Percentiles rank a stretch among this genome's conserved stretches.
phyloP scores from a whole-genome alignment of 2,888 invertebrate species.

The Drosophila dives region DNA sequence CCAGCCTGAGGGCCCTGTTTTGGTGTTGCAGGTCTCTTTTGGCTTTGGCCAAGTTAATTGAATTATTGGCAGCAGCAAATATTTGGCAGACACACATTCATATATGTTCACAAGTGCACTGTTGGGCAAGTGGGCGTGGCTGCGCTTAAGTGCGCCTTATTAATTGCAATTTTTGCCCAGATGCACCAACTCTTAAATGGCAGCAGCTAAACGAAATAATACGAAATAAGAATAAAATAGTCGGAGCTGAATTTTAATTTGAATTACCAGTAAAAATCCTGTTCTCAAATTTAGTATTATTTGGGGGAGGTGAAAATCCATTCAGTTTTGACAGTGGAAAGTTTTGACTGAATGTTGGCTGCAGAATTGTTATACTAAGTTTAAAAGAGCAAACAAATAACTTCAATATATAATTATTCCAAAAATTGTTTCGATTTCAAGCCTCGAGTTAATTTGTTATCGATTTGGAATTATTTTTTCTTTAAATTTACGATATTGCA shows the following conservation, averaged over 20 bases:
- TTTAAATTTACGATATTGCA: slow-evolving; percentile 5
- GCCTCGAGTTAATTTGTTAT: not conserved
- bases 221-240: not conserved
- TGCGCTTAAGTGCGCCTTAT: slow-evolving; percentile 55
- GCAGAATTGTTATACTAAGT: not conserved
- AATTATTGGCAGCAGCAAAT: slow-evolving; percentile 77
- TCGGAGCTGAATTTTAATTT: not conserved
- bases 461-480: slow-evolving; percentile 3
- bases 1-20: slow-evolving; percentile 27
- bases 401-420: not conserved
- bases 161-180: slow-evolving; percentile 67
- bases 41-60: slow-evolving; percentile 60
- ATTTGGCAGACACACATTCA: slow-evolving; percentile 66
- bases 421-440: not conserved
- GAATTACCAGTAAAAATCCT: not conserved
- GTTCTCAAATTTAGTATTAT: not conserved
- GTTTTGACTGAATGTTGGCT: not conserved
- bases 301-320: not conserved
- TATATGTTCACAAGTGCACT: slow-evolving; percentile 22
- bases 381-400: not conserved
- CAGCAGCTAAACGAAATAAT: slow-evolving; percentile 2
- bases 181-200: slow-evolving; percentile 33
- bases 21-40: slow-evolving; percentile 55
- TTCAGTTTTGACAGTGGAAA: too few relatives aligned
- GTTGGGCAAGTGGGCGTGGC: slow-evolving; percentile 39